Evolutionary conservation across 2,888 invertebrate genomes (phyloP).

Genomic region (Drosophila quinaria): DNA sequence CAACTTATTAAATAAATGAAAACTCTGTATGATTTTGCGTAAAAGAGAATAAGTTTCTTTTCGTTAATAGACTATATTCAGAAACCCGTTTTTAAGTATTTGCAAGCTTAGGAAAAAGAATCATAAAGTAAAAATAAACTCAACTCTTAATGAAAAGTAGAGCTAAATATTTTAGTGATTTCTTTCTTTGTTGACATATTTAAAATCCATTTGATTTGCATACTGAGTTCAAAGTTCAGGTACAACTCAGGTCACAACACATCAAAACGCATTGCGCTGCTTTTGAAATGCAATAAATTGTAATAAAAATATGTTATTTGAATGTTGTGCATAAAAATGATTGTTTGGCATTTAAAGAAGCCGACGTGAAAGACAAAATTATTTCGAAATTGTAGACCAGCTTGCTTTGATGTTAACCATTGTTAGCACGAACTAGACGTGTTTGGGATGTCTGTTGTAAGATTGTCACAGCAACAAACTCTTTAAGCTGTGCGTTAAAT

Average conservation of each 20-base stretch:
- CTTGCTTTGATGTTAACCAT: neutral
- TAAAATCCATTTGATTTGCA: neutral
- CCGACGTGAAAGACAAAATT: constrained; percentile 8
- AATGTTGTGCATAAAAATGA: constrained; percentile 8
- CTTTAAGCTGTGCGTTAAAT: constrained; percentile 19
- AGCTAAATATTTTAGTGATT: neutral
- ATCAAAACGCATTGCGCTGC: constrained; percentile 2
- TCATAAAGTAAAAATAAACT: neutral
- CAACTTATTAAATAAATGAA: neutral
- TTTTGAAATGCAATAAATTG: constrained; percentile 19
- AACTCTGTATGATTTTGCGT: neutral
- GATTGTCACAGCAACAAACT: constrained; percentile 26
- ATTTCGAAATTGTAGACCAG: constrained; percentile 26
- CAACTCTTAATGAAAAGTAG: neutral
- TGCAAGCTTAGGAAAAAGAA: neutral
- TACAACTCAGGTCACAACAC: constrained; percentile 12
- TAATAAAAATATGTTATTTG: neutral
- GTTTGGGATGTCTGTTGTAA: constrained; percentile 21
- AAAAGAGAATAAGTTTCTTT: neutral
- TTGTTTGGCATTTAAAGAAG: constrained; percentile 13
- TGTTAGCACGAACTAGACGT: constrained; percentile 17
- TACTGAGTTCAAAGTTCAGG: neutral
- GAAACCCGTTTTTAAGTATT: neutral
- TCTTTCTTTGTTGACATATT: neutral
- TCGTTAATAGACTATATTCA: no score